A percentile compares a stretch with the other conserved stretches of the same genome.
phyloP scores from a whole-genome alignment of 2,113 vertebrate genomes.

The Peucedramus taeniatus region DNA sequence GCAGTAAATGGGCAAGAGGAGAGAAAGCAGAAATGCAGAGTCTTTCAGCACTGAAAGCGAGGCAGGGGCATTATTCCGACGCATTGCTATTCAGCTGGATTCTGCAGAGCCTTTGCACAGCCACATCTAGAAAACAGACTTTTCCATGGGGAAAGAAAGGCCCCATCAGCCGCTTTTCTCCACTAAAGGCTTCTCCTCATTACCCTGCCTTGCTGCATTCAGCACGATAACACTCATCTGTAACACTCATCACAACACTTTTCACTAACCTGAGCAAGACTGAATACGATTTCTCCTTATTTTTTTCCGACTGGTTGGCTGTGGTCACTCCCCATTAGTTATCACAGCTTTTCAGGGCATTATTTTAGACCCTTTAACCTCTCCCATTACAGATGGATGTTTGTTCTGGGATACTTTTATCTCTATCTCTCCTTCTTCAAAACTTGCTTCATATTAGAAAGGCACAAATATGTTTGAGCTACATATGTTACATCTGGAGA shows the following conservation, averaged over 20 bases:
- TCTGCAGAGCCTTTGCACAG: constrained; percentile 17
- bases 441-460: background rate
- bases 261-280: background rate
- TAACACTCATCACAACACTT: constrained; percentile 22
- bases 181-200: constrained; percentile 19
- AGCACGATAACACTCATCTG: background rate
- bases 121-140: background rate
- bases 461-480: rapidly evolving
- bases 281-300: background rate
- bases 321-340: background rate
- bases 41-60: background rate
- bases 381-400: background rate
- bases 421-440: background rate
- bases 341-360: background rate
- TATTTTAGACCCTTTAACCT: background rate
- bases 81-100: constrained; percentile 22
- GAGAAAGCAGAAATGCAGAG: constrained; percentile 7
- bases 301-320: background rate
- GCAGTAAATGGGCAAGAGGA: constrained; percentile 32
- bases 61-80: background rate
- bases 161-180: background rate
- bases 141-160: constrained; percentile 2
- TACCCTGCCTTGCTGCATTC: background rate
- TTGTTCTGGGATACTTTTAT: background rate
- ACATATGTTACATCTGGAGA: background rate